Evolutionary conservation across 2,797 vertebrate species (phyloP).

Genomic region (Diplodus sargus): DNA sequence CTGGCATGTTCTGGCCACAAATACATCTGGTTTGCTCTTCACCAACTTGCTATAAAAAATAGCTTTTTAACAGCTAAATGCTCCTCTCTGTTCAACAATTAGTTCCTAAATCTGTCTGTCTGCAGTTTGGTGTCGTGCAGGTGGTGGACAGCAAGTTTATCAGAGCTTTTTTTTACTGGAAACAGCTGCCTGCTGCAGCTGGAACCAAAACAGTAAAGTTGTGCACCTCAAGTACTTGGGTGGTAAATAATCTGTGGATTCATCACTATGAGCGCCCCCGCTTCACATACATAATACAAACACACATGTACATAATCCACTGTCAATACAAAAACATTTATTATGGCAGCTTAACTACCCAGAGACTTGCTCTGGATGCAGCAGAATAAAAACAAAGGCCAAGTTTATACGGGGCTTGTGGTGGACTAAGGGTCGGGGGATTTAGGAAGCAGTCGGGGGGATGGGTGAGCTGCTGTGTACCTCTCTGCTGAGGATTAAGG

Average conservation of each 20-base stretch:
- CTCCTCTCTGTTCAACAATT: neutral
- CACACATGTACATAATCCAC: neutral
- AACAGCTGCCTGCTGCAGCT: slow-evolving; percentile 36
- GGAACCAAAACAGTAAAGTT: slow-evolving; percentile 22
- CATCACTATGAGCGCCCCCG: neutral
- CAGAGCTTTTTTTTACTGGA: slow-evolving; percentile 16
- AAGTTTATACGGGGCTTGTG: slow-evolving; percentile 19
- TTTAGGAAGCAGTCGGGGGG: slow-evolving; percentile 47
- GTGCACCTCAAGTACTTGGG: neutral
- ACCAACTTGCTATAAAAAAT: neutral
- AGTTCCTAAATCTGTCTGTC: neutral
- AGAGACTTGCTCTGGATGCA: slow-evolving; percentile 9
- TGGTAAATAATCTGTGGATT: slow-evolving; percentile 21
- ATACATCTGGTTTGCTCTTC: neutral
- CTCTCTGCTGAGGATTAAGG: slow-evolving; percentile 69
- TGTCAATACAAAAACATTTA: slow-evolving; percentile 1
- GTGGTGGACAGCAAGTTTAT: slow-evolving; percentile 26
- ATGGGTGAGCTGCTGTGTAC: slow-evolving; percentile 47
- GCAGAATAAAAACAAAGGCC: slow-evolving; percentile 39
- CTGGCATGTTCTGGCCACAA: neutral
- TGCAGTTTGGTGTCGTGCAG: slow-evolving; percentile 8
- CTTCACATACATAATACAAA: neutral
- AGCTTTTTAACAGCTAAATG: slow-evolving; percentile 12
- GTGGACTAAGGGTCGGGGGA: slow-evolving; percentile 34
- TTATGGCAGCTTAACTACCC: slow-evolving; percentile 1